These are phyloP conservation scores for Nesogale talazaci DNA, from an alignment of 2,113 vertebrate genomes.

Conservation along the genomic window DNA sequence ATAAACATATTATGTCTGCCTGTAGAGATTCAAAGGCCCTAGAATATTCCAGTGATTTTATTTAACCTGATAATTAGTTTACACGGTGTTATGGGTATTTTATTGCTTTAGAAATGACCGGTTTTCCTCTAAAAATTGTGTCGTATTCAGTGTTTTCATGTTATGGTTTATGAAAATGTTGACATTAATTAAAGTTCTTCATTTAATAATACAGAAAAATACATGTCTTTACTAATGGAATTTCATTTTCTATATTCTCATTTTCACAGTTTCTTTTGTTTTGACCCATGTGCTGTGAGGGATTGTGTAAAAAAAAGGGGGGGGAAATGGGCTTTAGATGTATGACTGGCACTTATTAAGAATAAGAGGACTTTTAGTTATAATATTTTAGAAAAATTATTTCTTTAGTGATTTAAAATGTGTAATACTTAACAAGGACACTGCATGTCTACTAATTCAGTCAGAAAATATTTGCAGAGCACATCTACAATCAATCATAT, in stretches of 20 bases:
- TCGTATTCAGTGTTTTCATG: slow-evolving; percentile 68
- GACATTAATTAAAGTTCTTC: slow-evolving; percentile 48
- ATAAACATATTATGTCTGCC: slow-evolving; percentile 51
- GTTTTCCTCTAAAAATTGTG: slow-evolving; percentile 68
- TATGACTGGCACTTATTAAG: background rate
- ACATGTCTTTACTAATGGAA: background rate
- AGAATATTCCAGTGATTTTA: slow-evolving; percentile 47
- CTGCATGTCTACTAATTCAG: background rate
- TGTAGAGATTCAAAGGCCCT: slow-evolving; percentile 40
- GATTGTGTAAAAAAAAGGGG: slow-evolving; percentile 1
- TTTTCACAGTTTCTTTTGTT: background rate
- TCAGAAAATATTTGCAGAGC: background rate
- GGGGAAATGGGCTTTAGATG: background rate
- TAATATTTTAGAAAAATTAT: slow-evolving; percentile 25
- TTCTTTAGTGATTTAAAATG: slow-evolving; percentile 9
- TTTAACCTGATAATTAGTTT: slow-evolving; percentile 77
- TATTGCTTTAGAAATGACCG: slow-evolving; percentile 63
- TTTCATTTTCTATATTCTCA: background rate
- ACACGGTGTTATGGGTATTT: slow-evolving; percentile 70
- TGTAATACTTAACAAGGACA: background rate
- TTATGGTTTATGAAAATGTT: slow-evolving; percentile 65
- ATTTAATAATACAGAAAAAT: background rate
- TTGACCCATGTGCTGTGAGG: background rate
- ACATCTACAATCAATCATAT: background rate
- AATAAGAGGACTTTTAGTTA: background rate